Percentiles rank a stretch among this genome's conserved stretches.
Evolutionary conservation across 1,140 invertebrate species (phyloP).

Genomic region (Drosophila hydei): DNA sequence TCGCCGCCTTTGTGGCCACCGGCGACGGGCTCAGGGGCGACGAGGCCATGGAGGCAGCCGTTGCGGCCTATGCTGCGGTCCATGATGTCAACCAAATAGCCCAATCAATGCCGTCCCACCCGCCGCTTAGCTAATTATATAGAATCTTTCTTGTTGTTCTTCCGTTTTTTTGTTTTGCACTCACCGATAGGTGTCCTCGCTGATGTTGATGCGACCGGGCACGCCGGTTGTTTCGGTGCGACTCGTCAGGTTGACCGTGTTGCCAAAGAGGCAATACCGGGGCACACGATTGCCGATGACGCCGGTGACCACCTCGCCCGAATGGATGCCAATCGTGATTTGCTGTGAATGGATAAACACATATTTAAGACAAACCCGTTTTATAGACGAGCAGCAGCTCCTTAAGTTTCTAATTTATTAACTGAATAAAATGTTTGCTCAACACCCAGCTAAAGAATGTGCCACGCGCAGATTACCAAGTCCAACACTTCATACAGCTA

Average conservation of each 20-base stretch:
- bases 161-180: conserved; percentile 35
- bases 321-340: conserved; percentile 98
- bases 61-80: conserved; percentile 53
- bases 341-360: conserved; percentile 86
- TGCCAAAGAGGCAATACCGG: conserved; percentile 98
- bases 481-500: conserved; percentile 69
- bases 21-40: conserved; percentile 49
- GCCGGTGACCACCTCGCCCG: conserved; percentile 97
- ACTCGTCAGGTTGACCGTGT: conserved; percentile 97
- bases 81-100: conserved; percentile 16
- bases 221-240: conserved; percentile 97
- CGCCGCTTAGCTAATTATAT: conserved; percentile 36
- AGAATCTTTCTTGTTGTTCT: too few species aligned
- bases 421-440: conserved; percentile 19
- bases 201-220: conserved; percentile 96
- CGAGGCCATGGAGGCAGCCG: conserved; percentile 60
- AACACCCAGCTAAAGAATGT: conserved; percentile 13
- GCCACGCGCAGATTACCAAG: conserved; percentile 28
- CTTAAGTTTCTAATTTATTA: conserved; percentile 26
- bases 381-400: conserved; percentile 1
- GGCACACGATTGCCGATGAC: conserved; percentile 98
- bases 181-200: conserved; percentile 96
- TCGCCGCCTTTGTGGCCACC: conserved; percentile 63
- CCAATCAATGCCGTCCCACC: background rate
- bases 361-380: background rate